A percentile compares a stretch with the other conserved stretches of the same genome.
These are phyloP conservation scores for Tringa solitaria DNA, from an alignment of 2,113 vertebrate species.

Conservation along the genomic window DNA sequence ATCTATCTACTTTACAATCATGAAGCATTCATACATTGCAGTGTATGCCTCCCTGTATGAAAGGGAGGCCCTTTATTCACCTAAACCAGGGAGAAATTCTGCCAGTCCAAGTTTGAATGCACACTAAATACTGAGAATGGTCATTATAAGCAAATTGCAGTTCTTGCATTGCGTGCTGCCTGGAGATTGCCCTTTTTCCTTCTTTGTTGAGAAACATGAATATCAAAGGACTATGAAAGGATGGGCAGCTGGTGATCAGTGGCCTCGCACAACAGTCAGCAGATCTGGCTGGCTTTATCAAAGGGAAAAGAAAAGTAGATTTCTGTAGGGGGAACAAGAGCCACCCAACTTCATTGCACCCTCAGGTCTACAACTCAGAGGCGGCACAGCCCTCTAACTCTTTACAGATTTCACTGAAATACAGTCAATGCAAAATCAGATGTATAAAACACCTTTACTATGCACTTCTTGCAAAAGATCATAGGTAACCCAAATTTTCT, in stretches of 20 bases:
- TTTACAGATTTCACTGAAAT: not conserved
- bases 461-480: not conserved
- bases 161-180: not conserved
- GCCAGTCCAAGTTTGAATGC: not conserved
- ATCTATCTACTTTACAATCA: not conserved
- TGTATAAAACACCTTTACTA: not conserved
- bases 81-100: not conserved
- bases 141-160: not conserved
- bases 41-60: too few relatives aligned
- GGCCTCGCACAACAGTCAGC: not conserved
- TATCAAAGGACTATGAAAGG: not conserved
- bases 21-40: not conserved
- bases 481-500: not conserved
- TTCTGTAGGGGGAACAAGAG: not conserved
- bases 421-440: not conserved
- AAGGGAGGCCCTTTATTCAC: not conserved
- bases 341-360: not conserved
- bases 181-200: not conserved
- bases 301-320: not conserved
- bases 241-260: not conserved
- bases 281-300: not conserved
- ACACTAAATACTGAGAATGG: not conserved
- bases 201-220: not conserved
- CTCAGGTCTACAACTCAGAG: not conserved
- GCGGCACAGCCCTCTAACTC: accelerated